Conservation (phyloP, 2,888 invertebrate species). For the Apoderus coryli region DNA sequence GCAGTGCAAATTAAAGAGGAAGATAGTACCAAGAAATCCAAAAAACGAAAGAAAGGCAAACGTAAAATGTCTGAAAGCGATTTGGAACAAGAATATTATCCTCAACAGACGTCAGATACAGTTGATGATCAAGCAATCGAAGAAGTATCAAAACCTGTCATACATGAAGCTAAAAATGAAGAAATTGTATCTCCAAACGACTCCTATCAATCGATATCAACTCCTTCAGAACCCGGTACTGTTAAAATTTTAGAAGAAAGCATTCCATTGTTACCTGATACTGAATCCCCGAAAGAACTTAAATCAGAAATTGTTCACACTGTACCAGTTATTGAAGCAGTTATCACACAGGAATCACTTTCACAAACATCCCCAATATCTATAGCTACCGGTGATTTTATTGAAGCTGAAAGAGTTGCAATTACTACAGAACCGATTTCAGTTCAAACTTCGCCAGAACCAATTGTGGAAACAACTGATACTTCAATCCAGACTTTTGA, state of each 20-base stretch:
- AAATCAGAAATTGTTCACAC: conserved; percentile 33
- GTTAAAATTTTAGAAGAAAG: conserved; percentile 55
- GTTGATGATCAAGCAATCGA: conserved; percentile 9
- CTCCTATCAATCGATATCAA: conserved; percentile 44
- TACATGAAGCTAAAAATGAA: conserved; percentile 36
- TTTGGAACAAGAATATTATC: conserved; percentile 7
- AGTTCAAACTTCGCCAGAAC: conserved; percentile 41
- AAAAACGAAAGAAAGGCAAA: conserved; percentile 30
- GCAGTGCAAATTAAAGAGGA: conserved; percentile 19
- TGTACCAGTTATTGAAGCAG: conserved; percentile 43
- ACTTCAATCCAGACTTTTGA: conserved; percentile 43
- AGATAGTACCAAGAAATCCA: conserved; percentile 26
- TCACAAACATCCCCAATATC: conserved; percentile 45
- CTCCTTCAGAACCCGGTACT: conserved; percentile 40
- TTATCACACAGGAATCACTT: conserved; percentile 41
- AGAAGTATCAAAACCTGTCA: conserved; percentile 20
- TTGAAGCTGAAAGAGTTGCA: conserved; percentile 30
- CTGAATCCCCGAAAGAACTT: conserved; percentile 40
- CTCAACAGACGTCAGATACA: conserved; percentile 7
- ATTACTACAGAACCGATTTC: conserved; percentile 30
- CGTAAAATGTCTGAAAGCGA: conserved; percentile 21
- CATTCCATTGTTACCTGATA: conserved; percentile 39
- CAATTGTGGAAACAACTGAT: conserved; percentile 32
- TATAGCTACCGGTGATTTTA: conserved; percentile 14
- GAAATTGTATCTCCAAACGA: conserved; percentile 40